Conservation (phyloP, 2,113 vertebrate species). For the Chionomys nivalis region DNA sequence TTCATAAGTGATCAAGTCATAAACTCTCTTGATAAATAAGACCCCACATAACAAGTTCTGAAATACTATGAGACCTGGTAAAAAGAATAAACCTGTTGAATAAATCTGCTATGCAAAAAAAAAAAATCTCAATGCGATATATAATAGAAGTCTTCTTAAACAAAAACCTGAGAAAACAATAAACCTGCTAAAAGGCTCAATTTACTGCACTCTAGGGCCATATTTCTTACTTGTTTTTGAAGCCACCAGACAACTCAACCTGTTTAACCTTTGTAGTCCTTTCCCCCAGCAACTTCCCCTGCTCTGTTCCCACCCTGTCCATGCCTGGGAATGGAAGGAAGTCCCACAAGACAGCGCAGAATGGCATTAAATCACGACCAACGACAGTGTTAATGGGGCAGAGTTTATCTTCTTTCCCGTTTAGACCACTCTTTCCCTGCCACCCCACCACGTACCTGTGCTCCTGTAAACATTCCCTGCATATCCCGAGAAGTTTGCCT, state of each 20-base stretch:
- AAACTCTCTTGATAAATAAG: conserved; percentile 85
- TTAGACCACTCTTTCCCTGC: background rate
- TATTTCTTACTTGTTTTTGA: conserved; percentile 82
- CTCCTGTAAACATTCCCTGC: background rate
- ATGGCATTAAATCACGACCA: background rate
- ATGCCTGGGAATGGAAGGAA: conserved; percentile 53
- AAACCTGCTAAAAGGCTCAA: conserved; percentile 84
- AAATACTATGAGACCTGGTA: conserved; percentile 82
- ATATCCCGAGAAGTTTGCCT: background rate
- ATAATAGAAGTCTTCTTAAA: conserved; percentile 85
- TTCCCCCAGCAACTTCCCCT: conserved; percentile 54
- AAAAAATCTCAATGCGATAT: conserved; percentile 80
- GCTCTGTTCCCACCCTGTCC: conserved; percentile 63
- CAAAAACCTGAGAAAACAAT: conserved; percentile 85
- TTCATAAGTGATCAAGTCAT: conserved; percentile 86
- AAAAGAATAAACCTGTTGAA: conserved; percentile 85
- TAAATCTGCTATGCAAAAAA: conserved; percentile 85
- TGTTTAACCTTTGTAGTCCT: conserved; percentile 80
- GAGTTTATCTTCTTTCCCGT: conserved; percentile 32
- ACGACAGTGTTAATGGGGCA: conserved; percentile 46
- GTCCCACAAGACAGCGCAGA: conserved; percentile 36
- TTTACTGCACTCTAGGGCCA: conserved; percentile 79
- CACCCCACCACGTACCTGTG: background rate
- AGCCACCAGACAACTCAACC: conserved; percentile 81
- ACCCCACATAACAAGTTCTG: conserved; percentile 78